Base-by-base conservation (phyloP, 2,888 invertebrate species). In the Nesidiocoris tenuis region DNA sequence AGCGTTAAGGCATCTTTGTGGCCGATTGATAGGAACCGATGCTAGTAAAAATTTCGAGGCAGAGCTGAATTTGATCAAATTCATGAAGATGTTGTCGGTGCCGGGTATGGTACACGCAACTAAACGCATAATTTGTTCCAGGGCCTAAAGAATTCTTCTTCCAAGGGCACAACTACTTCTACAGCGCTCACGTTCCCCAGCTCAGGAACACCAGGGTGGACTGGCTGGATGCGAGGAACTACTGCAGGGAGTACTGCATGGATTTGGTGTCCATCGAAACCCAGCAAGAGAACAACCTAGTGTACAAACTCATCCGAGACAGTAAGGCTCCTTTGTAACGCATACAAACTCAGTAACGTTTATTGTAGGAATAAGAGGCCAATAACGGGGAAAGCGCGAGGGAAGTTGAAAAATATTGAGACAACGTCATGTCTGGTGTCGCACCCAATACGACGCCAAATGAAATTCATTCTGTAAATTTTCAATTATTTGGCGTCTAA, bases 241-340 rank as follows among this genome's bases (percentile, higher is more conserved):
- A 93, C 82, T 95, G 95, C 86, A 88, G 95, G 80, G 93, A 94
- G 84, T 94, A 94, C 85, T 95, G 95, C 85, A 95, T 95, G 95
- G 95, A 95, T 84, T 88, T 94, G 81, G 91, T 95, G 65, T 93
- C 94, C 19, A 87, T 95, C 84, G 95, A 95, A 84, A 91, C 92
- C 12, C 93, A 94, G 84, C 93, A 94, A 83, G 93, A 95, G 84
- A 94, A 95, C 83, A 94, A 94, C 84, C 89, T 94, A 82, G 90
- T 94, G 84, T 94, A 92, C 89, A 91, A 90, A 84, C 88, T 94
- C 61, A 93, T 94, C 80, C 93, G 93, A 84, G 91, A 93, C 84
- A 93, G 92, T 91, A 83, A 87, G 89, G 5, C 54, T 12, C 16
- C 16, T 54, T 54, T 12, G 54, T 23, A 21, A 19, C n/a, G n/a